Evolutionary conservation across 1,140 invertebrate species (phyloP).

Genomic region (Grapholita molesta): DNA sequence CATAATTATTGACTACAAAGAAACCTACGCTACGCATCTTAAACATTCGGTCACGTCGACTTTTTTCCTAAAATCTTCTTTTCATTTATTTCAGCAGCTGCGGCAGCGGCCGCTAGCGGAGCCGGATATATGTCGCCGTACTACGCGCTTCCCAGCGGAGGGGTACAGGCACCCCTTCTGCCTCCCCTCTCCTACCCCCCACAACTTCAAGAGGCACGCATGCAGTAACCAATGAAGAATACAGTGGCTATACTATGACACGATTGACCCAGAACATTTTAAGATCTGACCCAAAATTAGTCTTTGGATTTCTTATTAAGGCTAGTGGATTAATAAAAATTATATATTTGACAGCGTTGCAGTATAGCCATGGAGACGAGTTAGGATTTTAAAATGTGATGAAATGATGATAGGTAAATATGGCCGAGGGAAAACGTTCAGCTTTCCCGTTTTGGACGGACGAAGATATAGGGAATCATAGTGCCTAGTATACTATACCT

Average conservation of each 20-base stretch:
- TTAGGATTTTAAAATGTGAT: conserved; percentile 12
- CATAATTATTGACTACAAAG: too few species aligned
- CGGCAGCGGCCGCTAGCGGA: conserved; percentile 77
- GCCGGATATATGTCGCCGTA: conserved; percentile 86
- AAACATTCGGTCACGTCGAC: too few species aligned
- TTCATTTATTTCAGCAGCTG: conserved; percentile 50
- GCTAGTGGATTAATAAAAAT: conserved; percentile 11
- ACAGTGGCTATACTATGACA: conserved; percentile 8
- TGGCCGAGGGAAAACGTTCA: not conserved
- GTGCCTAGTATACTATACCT: conserved; percentile 2
- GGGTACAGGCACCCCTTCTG: conserved; percentile 81
- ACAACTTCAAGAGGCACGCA: conserved; percentile 73
- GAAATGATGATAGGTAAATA: conserved; percentile 10
- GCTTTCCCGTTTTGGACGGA: not conserved
- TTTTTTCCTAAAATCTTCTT: not conserved
- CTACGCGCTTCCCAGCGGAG: conserved; percentile 81
- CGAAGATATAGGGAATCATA: conserved; percentile 11
- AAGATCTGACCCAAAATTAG: conserved; percentile 20
- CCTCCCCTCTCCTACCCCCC: conserved; percentile 69
- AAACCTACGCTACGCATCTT: too few species aligned
- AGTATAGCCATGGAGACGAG: not conserved
- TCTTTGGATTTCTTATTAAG: conserved; percentile 18
- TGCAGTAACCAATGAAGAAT: conserved; percentile 56
- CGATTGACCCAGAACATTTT: conserved; percentile 9
- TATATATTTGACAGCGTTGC: conserved; percentile 2